Base-by-base conservation (phyloP, 2,888 invertebrate species). In the Eristalis intricaria region DNA sequence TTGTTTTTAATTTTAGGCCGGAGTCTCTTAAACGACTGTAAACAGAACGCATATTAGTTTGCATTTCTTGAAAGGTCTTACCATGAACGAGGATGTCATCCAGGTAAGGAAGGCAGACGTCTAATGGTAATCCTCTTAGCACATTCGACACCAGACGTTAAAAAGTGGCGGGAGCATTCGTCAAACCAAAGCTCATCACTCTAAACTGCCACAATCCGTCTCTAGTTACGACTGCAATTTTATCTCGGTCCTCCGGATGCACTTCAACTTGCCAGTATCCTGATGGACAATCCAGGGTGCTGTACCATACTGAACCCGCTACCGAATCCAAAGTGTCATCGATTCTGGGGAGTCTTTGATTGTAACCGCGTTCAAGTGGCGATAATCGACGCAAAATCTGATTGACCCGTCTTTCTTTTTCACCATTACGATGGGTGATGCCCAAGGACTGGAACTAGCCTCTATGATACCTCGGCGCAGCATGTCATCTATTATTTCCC, bases 231-330 rank as follows among this genome's bases (percentile, higher is more conserved):
- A 76, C 66, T 13, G 76, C 65, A 7, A 64, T 63, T 22, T 81
- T 81, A 5, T 77, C 71, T 22, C 56, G 5, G 22, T 77, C 83
- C 1, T 50, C 50, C 0, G 38, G 69, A 10, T 77, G 22, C 13
- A 82, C 29, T 29, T 70, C 76, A 10, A 82, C 75, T 32, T 82
- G 69, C 75, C 70, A 82, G 43, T 82, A 82, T 61, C 82, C 76
- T 13, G 63, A 75, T 50, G 77, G 74, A 23, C 50, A 75, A 32
- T 81, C 75, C 7, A 81, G 4, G 13, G 75, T 61, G 26, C 69
- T 69, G 23, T 58, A 78, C 61, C 66, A 74, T 13, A 13, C 68
- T 2, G 73, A 63, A 7, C 56, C 70, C 0, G 50, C 35, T n/a
- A 77, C 58, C 0, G 60, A 4, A 22, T 75, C 77, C n/a, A 82